Base-by-base conservation (phyloP, 2,113 vertebrate genomes). In the Chelonoidis abingdonii region DNA sequence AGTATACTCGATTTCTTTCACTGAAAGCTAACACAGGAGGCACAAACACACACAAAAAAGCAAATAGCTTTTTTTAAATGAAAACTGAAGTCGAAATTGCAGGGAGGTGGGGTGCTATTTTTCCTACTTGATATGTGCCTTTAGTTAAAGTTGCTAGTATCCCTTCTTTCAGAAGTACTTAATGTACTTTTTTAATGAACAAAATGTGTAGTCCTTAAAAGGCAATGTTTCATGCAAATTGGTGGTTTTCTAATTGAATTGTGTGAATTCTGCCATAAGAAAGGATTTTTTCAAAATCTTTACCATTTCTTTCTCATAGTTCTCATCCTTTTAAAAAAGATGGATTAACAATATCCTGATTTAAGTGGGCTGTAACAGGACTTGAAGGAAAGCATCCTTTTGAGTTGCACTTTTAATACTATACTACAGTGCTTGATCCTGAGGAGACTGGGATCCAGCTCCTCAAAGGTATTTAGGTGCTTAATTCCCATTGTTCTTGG, bases 141-240 rank as follows among this genome's bases (percentile, higher is more conserved):
- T 75, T 89, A 27, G 65, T 79, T 91, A 57, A 49, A 72, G 80
- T 57, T 44, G 47, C 19, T 75, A 44, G 14, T 72, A 53, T 9
- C 76, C 22, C 72, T 6, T 93, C 89, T 93, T 90, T 35, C 81
- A 86, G 44, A 38, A 87, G n/a, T 87, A 80, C 41, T 86, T 89
- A 50, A 81, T 89, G n/a, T 59, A 56, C 76, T 62, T 91, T 5
- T 88, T 95, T 87, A 2, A 87, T 96, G 95, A 92, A 91, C 78
- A 5, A 11, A 1, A 25, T 11, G 0, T 90, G 59, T 62, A 91
- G 86, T 69, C 44, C 96, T 97, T 94, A 50, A 91, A 95, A 87
- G 53, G 83, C 57, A 91, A 0, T 89, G 53, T 84, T 89, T 92
- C 56, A 19, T 72, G 17, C 17, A 72, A 21, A 72, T 9, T 38